Base-by-base conservation (phyloP, 2,888 invertebrate species). In the Microchrysa polita region DNA sequence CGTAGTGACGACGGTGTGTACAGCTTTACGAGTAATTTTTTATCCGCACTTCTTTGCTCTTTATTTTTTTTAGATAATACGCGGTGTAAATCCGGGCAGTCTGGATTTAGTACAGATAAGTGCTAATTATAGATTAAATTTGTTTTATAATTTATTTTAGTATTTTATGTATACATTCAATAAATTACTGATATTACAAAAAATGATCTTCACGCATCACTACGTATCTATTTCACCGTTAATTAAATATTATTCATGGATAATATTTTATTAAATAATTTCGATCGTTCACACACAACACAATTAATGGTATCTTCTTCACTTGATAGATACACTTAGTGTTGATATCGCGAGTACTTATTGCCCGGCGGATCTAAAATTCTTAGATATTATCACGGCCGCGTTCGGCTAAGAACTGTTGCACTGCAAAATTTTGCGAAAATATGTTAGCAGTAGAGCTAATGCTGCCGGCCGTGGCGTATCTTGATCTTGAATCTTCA, bases 321-420 rank as follows among this genome's bases (percentile, higher is more conserved):
- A n/a, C n/a, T n/a, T n/a, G n/a, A n/a, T n/a, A n/a, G n/a, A n/a
- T n/a, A n/a, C 10, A 20, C 18, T 55, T 55, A 57, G 52, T n/a
- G n/a, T n/a, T n/a, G n/a, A n/a, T 12, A 20, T 53, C 27, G 67
- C 27, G 23, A n/a, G 44, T 20, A 44, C 2, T 18, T 18, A 67
- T n/a, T 48, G 27, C 5, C 12, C 14, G 12, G 20, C 52, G 9
- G 27, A 18, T 1, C 10, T n/a, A 63, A 40, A 63, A 20, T 67
- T 48, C 27, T n/a, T 53, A 67, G 67, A 67, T 67, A 52, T 20
- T 67, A 53, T 16, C 67, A 23, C n/a, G 52, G 67, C 67, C 53
- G 16, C 23, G 52, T 52, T 52, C 23, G 53, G 67, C 67, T 67
- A 67, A 67, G 67, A 67, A 67, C 67, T 67, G 67, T 53, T 67